Conservation (phyloP, 2,113 vertebrate species). For the Rissa tridactyla region DNA sequence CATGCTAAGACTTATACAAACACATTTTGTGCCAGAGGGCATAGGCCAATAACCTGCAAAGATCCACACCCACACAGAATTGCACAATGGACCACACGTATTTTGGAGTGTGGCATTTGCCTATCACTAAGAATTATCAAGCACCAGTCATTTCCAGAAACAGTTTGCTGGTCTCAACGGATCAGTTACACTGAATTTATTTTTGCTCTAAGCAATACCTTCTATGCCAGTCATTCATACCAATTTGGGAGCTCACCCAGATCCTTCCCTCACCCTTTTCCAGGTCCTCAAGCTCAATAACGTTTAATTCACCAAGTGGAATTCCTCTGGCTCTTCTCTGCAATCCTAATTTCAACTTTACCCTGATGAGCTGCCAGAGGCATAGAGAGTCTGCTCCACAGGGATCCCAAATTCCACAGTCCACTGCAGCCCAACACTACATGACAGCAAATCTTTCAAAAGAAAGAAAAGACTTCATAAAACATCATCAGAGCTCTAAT, state of each 20-base stretch:
- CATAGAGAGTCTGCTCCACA: not conserved
- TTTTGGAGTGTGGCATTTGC: slow-evolving; percentile 46
- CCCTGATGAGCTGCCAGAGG: slow-evolving; percentile 16
- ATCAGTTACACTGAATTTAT: slow-evolving; percentile 51
- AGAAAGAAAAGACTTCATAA: slow-evolving; percentile 7
- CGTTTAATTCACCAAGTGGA: slow-evolving; percentile 25
- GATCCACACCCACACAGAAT: slow-evolving; percentile 52
- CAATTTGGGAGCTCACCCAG: slow-evolving; percentile 39
- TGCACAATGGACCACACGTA: slow-evolving; percentile 61
- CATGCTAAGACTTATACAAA: slow-evolving; percentile 58
- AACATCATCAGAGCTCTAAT: not conserved
- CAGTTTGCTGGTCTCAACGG: slow-evolving; percentile 31
- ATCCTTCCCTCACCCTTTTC: slow-evolving; percentile 7
- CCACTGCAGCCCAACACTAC: not conserved
- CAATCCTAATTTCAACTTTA: slow-evolving; percentile 48
- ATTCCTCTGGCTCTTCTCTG: slow-evolving; percentile 47
- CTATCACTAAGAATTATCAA: slow-evolving; percentile 49
- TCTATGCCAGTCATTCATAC: slow-evolving; percentile 50
- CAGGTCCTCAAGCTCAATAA: slow-evolving; percentile 50
- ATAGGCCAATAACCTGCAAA: slow-evolving; percentile 63
- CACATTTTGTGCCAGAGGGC: slow-evolving; percentile 45
- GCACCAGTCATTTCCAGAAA: slow-evolving; percentile 50
- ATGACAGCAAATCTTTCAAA: slow-evolving; percentile 25
- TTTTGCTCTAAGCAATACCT: slow-evolving; percentile 54
- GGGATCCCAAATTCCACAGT: slow-evolving; percentile 25